These are phyloP conservation scores for Agriopis aurantiaria DNA, from an alignment of 2,888 invertebrate species.

Conservation along the genomic window DNA sequence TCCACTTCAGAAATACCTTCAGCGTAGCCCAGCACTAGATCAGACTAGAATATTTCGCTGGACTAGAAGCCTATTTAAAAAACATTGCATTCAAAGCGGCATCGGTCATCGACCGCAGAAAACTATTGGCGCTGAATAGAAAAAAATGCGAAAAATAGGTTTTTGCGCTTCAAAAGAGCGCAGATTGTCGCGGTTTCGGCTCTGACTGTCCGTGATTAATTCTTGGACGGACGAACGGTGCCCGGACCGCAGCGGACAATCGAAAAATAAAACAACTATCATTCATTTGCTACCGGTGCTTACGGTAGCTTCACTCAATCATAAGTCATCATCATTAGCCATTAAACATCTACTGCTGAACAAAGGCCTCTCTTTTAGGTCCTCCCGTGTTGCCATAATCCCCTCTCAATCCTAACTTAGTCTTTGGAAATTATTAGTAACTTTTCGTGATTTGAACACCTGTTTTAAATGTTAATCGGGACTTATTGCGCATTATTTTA, in stretches of 20 bases:
- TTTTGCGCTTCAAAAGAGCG: conserved; percentile 73
- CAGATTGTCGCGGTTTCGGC: conserved; percentile 80
- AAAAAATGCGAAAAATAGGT: conserved; percentile 64
- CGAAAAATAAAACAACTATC: conserved; percentile 85
- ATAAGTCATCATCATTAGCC: neutral
- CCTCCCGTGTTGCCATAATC: too few relatives aligned
- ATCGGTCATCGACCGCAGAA: conserved; percentile 79
- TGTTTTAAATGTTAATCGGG: too few relatives aligned
- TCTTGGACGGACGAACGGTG: conserved; percentile 72
- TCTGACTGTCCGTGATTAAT: conserved; percentile 75
- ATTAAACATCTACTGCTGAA: neutral
- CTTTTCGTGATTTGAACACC: too few relatives aligned
- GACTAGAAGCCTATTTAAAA: too few relatives aligned
- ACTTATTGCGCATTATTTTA: too few relatives aligned
- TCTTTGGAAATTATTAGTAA: too few relatives aligned
- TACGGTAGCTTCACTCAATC: conserved; percentile 69
- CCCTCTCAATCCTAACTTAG: conserved; percentile 36
- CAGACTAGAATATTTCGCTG: too few relatives aligned
- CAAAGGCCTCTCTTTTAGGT: neutral
- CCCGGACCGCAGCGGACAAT: conserved; percentile 76
- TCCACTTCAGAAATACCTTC: too few relatives aligned
- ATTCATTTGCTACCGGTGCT: conserved; percentile 78
- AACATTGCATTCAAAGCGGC: conserved; percentile 61
- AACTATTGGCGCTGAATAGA: conserved; percentile 80
- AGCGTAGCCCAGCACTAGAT: too few relatives aligned